A percentile compares a stretch with the other conserved stretches of the same genome.
Conservation (phyloP, 30 jellyfish, hydroid and myxozoan genomes). For the Clytia hemisphaerica region DNA sequence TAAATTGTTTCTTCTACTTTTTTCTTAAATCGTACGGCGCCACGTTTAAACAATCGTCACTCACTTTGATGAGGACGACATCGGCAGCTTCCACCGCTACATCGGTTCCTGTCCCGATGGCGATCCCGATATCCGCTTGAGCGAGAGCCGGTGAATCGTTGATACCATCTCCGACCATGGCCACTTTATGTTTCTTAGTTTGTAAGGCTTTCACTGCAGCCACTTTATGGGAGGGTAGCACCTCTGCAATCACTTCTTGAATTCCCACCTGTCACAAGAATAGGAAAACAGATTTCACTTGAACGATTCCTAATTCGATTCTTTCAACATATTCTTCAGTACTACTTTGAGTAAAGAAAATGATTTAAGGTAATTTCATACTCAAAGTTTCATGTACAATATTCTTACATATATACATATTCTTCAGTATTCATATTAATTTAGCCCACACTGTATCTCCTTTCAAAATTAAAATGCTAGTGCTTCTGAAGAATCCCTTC, state of each 20-base stretch:
- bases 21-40: too few species aligned
- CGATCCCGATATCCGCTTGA: slow-evolving; percentile 97
- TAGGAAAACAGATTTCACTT: not conserved
- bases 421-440: too few species aligned
- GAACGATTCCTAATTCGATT: not conserved
- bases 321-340: not conserved
- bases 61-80: slow-evolving; percentile 83
- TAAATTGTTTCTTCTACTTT: too few species aligned
- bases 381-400: too few species aligned
- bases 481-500: too few species aligned
- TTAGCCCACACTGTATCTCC: too few species aligned
- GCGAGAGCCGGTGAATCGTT: slow-evolving; percentile 99
- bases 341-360: too few species aligned
- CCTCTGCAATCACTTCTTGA: slow-evolving; percentile 66
- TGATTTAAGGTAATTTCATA: too few species aligned
- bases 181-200: slow-evolving; percentile 65
- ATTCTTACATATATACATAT: too few species aligned
- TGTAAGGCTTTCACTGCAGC: slow-evolving; percentile 74
- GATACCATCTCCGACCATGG: slow-evolving; percentile 99
- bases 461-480: too few species aligned
- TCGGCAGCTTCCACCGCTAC: slow-evolving; percentile 99
- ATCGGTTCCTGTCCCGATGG: slow-evolving; percentile 98
- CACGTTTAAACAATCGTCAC: too few species aligned
- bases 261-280: slow-evolving; percentile 38
- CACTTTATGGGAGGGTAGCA: slow-evolving; percentile 95